Conservation (phyloP, 2,113 vertebrate species). For the Thinocorus orbignyianus region DNA sequence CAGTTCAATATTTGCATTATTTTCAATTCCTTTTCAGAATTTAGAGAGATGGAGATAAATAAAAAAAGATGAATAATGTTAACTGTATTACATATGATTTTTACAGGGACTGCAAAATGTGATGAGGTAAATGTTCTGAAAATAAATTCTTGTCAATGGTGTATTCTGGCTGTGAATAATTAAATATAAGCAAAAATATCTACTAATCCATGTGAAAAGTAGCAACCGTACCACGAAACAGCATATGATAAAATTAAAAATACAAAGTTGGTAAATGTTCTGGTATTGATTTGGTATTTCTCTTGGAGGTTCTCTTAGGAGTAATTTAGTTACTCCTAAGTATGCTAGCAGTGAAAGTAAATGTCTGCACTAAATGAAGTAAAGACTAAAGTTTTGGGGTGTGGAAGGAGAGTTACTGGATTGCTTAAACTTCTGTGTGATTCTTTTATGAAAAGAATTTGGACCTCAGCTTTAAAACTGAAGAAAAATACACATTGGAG, state of each 20-base stretch:
- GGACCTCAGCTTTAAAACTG: slow-evolving; percentile 45
- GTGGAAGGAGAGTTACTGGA: background rate
- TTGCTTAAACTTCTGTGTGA: background rate
- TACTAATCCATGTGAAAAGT: background rate
- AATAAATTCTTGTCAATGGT: background rate
- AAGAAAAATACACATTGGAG: slow-evolving; percentile 33
- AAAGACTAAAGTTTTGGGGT: background rate
- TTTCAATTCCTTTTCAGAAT: background rate
- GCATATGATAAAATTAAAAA: background rate
- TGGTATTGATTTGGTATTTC: background rate
- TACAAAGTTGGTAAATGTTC: background rate
- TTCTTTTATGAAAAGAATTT: background rate
- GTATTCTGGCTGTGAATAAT: background rate
- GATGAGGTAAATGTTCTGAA: background rate
- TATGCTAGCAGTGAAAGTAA: background rate
- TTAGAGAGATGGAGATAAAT: background rate
- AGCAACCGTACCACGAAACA: background rate
- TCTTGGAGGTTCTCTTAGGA: background rate
- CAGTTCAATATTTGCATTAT: background rate
- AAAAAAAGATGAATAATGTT: background rate
- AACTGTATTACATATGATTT: background rate
- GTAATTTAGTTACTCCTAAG: background rate
- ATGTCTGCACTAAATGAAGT: background rate
- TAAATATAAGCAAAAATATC: background rate
- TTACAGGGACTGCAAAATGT: background rate